Base-by-base conservation (phyloP, 2,113 vertebrate species). In the Pao palembangensis region DNA sequence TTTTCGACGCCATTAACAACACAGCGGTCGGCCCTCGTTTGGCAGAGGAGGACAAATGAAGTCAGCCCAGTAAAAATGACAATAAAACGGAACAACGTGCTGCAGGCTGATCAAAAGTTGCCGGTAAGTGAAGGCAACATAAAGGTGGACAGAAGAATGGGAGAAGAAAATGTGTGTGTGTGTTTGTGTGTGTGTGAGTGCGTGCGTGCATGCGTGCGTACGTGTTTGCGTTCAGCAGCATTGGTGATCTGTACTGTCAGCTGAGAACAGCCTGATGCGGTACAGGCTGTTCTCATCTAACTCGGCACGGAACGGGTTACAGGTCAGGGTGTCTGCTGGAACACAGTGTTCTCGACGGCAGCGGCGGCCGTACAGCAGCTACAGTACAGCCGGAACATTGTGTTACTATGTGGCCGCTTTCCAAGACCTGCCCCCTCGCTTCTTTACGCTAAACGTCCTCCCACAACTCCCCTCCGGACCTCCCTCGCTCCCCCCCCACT, bases 381-480 rank as follows among this genome's bases (percentile, higher is more conserved):
- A 91, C 90, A 91, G 90, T 89, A 91, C 89, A 90, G 91, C 91
- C 90, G 88, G 91, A 91, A 92, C 91, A 92, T 91, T 92, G 91
- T 92, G 90, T 92, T 92, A 92, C 90, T 91, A 89, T 89, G 91
- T 92, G 90, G 89, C 89, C 69, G 84, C 83, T 87, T 86, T 91
- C 91, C 91, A 92, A 91, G 87, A 91, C 90, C 90, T 89, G 89
- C 91, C 89, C 88, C 88, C 84, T 23, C 65, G 25, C 2, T 28
- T 81, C 81, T 87, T 87, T 81, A 89, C 85, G 79, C 88, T 78
- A 81, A 87, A 83, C 81, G 59, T 86, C 89, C 86, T 79, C 85
- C 88, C 84, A 78, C 80, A 72, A 65, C 34, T n/a, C n/a, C n/a
- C n/a, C n/a, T n/a, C n/a, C n/a, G n/a, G n/a, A n/a, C n/a, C 6